phyloP scores from a whole-genome alignment of 2,888 invertebrate species.

The Drosophila subquinaria region DNA sequence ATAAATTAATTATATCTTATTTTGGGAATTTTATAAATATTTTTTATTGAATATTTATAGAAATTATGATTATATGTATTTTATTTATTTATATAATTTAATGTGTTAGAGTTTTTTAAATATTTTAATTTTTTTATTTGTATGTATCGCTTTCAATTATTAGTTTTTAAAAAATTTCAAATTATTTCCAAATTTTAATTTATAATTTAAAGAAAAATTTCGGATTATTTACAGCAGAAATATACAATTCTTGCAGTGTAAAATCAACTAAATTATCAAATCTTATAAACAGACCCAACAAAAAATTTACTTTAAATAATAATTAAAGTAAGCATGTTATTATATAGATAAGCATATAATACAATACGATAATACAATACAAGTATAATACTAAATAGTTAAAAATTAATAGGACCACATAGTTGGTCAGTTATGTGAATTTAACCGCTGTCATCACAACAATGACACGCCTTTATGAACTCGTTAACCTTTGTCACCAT shows the following conservation, averaged over 20 bases:
- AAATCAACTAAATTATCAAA: neutral
- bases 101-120: no score
- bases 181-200: neutral
- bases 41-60: no score
- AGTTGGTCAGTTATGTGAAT: constrained; percentile 4
- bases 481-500: constrained; percentile 47
- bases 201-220: neutral
- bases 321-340: no score
- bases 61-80: no score
- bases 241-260: neutral
- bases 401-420: neutral
- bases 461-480: constrained; percentile 23
- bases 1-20: no score
- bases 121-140: no score
- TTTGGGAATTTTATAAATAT: no score
- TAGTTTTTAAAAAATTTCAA: no score
- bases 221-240: neutral
- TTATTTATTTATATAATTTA: no score
- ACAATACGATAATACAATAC: no score
- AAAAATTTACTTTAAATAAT: no score
- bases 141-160: neutral
- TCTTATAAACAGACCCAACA: neutral
- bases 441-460: constrained; percentile 25
- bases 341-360: no score
- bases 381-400: constrained; percentile 3